Evolutionary conservation across 2,888 invertebrate species (phyloP).

Genomic region (Synergus gifuensis): DNA sequence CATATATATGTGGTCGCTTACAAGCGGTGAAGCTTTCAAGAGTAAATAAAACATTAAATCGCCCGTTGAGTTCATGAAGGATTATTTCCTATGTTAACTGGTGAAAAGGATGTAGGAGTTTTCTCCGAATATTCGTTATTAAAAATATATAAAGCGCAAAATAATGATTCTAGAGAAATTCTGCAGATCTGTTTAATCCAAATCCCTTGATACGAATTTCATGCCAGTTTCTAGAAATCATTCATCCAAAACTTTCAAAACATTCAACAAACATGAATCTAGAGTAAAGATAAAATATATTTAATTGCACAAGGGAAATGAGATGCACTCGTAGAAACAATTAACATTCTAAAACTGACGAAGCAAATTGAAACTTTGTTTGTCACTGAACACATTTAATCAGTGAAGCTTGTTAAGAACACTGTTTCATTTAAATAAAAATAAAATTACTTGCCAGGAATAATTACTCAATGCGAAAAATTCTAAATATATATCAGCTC

Average conservation of each 20-base stretch:
- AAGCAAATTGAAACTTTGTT: not conserved
- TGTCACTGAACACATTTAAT: not conserved
- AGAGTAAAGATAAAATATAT: not conserved
- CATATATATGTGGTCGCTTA: not conserved
- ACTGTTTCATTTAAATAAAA: not conserved
- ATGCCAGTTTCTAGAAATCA: not conserved
- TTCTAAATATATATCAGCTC: not conserved
- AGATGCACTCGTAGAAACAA: not conserved
- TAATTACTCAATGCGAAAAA: not conserved
- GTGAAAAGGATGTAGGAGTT: not conserved
- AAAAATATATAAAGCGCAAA: not conserved
- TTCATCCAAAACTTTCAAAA: not conserved
- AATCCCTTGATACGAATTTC: not conserved
- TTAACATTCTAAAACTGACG: not conserved
- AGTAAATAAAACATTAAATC: conserved; percentile 13
- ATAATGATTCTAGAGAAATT: not conserved
- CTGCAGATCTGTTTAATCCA: too few relatives aligned
- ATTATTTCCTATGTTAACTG: not conserved
- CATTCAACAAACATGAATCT: not conserved
- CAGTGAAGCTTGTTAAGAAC: not conserved
- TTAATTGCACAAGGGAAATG: not conserved
- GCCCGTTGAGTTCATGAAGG: not conserved
- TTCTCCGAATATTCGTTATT: not conserved
- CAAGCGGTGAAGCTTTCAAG: conserved; percentile 13
- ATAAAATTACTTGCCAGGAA: not conserved